phyloP scores from a whole-genome alignment of 2,113 vertebrate genomes.

The Mastomys coucha region DNA sequence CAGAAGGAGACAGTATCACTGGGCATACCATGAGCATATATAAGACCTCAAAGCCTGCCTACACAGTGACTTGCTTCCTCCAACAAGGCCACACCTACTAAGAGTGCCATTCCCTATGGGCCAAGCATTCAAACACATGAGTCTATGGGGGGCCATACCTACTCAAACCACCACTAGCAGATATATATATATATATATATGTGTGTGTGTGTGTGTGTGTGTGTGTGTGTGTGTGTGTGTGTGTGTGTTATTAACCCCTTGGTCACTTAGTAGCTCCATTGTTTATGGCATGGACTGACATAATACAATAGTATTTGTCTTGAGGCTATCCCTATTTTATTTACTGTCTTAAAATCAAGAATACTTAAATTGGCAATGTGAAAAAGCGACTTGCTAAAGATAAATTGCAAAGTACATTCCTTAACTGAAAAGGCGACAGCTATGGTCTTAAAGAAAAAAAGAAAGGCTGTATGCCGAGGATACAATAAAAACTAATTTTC shows the following conservation, averaged over 20 bases:
- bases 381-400: neutral
- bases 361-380: neutral
- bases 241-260: too few relatives aligned
- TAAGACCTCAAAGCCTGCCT: neutral
- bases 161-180: neutral
- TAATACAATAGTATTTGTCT: neutral
- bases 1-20: neutral
- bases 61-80: neutral
- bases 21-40: neutral
- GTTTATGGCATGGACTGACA: neutral
- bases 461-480: neutral
- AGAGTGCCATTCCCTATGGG: too few relatives aligned
- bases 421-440: neutral
- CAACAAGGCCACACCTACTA: neutral
- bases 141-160: neutral
- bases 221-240: too few relatives aligned
- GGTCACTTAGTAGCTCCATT: neutral
- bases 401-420: neutral
- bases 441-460: neutral
- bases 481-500: neutral
- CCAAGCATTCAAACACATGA: too few relatives aligned
- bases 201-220: too few relatives aligned
- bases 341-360: neutral
- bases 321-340: neutral
- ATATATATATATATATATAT: too few relatives aligned